Evolutionary conservation across 1,140 invertebrate genomes (phyloP), one percentile per base, ranked within the genome.

Genomic region (Gryllus bimaculatus): DNA sequence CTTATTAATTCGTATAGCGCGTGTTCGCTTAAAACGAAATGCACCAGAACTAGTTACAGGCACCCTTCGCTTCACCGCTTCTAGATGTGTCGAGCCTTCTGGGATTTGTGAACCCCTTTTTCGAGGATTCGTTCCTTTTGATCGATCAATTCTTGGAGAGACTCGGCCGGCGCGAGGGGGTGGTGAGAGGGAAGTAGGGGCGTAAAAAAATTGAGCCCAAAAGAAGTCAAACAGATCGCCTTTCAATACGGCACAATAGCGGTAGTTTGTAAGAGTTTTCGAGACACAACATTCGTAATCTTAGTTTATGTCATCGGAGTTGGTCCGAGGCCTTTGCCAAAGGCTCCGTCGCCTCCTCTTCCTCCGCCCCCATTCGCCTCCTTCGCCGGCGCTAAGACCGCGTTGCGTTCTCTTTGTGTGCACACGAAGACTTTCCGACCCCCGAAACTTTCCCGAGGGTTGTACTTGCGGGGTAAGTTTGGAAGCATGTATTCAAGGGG

Each of bases 231-330:
- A 18, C 54, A 66, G 54, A 10, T 66, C 54, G 10, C 54, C 54
- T 66, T 66, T 66, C 54, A 66, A 66, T 18, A 18, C 54, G 10
- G 18, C 54, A 66, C 54, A 66, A 66, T 66, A 66, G 54, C 54
- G 54, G 54, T 66, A 66, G 54, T 66, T 66, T 66, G 54, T 66
- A 66, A 66, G 54, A 66, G 54, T 66, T 66, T 66, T 66, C 54
- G 10, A 66, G 54, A 66, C 54, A 66, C 54, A 66, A 66, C 54
- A 66, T 66, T 66, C 54, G 54, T 66, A 66, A 66, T 66, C 54
- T 66, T 66, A 66, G 54, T 66, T 66, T 66, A 66, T 66, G 18
- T 66, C 54, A 66, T 66, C 7, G 54, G 54, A 66, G 54, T 66
- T 66, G 2, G 54, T 66, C 10, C 54, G 18, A 39, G 5, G 26